These are phyloP conservation scores for Castor canadensis DNA, from an alignment of 2,113 vertebrate genomes.

Conservation along the genomic window DNA sequence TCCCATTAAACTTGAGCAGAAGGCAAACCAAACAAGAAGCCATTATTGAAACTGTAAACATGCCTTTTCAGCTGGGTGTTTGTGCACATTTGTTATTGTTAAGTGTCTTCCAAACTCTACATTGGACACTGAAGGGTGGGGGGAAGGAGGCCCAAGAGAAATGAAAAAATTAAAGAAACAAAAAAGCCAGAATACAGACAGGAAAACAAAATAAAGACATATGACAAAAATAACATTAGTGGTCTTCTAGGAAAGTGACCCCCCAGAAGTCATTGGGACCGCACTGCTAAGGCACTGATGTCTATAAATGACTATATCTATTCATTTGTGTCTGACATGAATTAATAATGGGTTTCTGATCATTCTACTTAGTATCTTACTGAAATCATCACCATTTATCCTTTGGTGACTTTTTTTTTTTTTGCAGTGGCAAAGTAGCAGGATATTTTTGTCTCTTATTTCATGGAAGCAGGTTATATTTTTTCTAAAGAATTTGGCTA, in stretches of 20 bases:
- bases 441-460: neutral
- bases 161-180: neutral
- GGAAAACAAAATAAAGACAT: conserved; percentile 16
- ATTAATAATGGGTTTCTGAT: neutral
- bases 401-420: neutral
- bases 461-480: neutral
- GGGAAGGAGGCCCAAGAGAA: neutral
- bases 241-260: neutral
- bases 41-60: conserved; percentile 27
- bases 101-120: neutral
- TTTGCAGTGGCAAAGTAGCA: neutral
- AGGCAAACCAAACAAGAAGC: conserved; percentile 29
- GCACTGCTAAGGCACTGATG: neutral
- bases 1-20: conserved; percentile 44
- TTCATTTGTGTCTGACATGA: conserved; percentile 25
- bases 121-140: neutral
- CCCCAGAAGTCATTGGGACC: neutral
- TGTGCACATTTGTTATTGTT: neutral
- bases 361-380: neutral
- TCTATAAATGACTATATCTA: neutral
- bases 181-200: conserved; percentile 2
- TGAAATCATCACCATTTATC: conserved; percentile 8
- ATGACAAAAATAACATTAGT: conserved; percentile 15
- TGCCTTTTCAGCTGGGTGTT: neutral
- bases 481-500: conserved; percentile 14